A percentile compares a stretch with the other conserved stretches of the same genome.
These are phyloP conservation scores for Pogonocichla stellata DNA, from an alignment of 2,113 vertebrate species.

Conservation along the genomic window DNA sequence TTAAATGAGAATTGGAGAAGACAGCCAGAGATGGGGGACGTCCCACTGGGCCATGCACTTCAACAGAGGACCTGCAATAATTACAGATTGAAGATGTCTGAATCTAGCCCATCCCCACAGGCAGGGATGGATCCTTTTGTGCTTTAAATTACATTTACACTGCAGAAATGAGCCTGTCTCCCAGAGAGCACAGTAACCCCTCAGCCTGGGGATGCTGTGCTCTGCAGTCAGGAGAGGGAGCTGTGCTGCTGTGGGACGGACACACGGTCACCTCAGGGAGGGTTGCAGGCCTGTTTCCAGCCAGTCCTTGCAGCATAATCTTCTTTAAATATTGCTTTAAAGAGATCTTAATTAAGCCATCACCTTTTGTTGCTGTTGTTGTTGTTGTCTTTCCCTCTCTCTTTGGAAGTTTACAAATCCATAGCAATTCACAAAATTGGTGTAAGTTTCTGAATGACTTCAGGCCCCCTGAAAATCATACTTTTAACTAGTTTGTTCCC, in stretches of 20 bases:
- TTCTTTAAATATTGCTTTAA: not conserved
- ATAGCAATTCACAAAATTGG: not conserved
- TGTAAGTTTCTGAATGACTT: not conserved
- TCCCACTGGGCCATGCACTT: not conserved
- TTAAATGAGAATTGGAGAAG: not conserved
- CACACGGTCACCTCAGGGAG: not conserved
- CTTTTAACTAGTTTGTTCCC: not conserved
- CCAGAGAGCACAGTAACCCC: rapidly evolving
- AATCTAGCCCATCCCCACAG: not conserved
- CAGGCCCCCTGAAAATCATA: not conserved
- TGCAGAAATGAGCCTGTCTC: not conserved
- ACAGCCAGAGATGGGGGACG: not conserved
- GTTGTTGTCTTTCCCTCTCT: not conserved
- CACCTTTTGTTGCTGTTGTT: too few species aligned
- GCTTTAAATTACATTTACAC: not conserved
- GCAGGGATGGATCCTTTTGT: rapidly evolving
- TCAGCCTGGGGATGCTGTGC: not conserved
- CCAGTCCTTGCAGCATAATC: not conserved
- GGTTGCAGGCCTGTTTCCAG: not conserved
- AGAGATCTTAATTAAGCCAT: not conserved
- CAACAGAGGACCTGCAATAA: not conserved
- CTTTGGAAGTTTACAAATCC: not conserved
- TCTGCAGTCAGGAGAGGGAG: conserved; percentile 42
- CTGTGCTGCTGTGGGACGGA: not conserved
- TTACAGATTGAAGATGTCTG: not conserved